Percentiles rank a stretch among this genome's conserved stretches.
phyloP scores from a whole-genome alignment of 2,113 vertebrate genomes.

The Athene noctua region DNA sequence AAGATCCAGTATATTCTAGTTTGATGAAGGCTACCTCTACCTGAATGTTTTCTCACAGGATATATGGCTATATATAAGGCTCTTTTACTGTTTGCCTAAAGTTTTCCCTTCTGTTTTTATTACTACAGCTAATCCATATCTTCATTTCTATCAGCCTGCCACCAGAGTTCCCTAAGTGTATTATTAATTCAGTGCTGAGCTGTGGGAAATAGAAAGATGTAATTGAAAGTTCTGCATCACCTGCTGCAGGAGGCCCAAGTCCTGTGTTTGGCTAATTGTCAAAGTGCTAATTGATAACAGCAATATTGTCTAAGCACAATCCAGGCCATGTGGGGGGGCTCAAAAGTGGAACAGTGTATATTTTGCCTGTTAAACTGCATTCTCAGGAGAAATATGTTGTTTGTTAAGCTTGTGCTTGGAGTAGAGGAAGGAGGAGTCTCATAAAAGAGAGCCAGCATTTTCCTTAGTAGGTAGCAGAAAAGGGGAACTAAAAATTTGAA shows the following conservation, averaged over 20 bases:
- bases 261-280: neutral
- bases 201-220: neutral
- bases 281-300: neutral
- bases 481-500: neutral
- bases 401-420: neutral
- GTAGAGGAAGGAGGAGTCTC: neutral
- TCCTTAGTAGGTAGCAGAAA: neutral
- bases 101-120: neutral
- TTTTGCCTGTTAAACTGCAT: neutral
- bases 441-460: neutral
- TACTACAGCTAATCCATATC: neutral
- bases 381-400: neutral
- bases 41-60: neutral
- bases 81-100: neutral
- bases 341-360: neutral
- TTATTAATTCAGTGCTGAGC: constrained; percentile 23
- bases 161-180: neutral
- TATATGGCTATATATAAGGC: neutral
- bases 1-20: neutral
- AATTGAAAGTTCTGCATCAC: constrained; percentile 32
- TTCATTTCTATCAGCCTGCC: neutral
- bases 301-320: neutral
- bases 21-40: neutral
- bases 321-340: neutral
- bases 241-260: neutral